These are phyloP conservation scores for Crotalus viridis DNA, from an alignment of 2,113 vertebrate species.

Conservation along the genomic window DNA sequence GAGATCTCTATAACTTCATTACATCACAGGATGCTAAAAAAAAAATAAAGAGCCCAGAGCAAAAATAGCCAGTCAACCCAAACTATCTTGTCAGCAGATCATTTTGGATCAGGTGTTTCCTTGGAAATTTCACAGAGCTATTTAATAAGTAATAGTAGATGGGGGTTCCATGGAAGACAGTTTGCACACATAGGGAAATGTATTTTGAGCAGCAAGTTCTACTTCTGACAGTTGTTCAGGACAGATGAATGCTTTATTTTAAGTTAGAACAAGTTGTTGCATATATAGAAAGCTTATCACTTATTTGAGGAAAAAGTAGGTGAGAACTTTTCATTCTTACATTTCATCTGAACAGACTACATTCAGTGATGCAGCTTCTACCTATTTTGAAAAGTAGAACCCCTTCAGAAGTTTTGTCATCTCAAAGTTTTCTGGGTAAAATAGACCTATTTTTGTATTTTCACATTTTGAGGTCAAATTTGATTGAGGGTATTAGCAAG, in stretches of 20 bases:
- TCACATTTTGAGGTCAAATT: not conserved
- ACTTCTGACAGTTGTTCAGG: not conserved
- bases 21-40: not conserved
- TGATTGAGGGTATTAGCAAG: not conserved
- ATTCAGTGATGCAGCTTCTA: not conserved
- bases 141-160: not conserved
- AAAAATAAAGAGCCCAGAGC: not conserved
- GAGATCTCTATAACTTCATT: not conserved
- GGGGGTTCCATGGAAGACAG: no score
- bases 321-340: not conserved
- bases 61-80: not conserved
- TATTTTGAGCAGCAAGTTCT: not conserved
- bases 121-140: not conserved
- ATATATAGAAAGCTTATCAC: not conserved
- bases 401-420: not conserved
- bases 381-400: not conserved
- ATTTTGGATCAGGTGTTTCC: not conserved
- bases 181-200: not conserved
- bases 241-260: not conserved
- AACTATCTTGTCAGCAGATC: not conserved
- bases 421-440: not conserved
- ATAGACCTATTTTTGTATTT: not conserved
- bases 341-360: not conserved
- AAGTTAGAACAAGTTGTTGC: not conserved
- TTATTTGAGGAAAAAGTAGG: not conserved